Base-by-base conservation (phyloP, 2,797 vertebrate genomes). In the Enteromius viviparus region DNA sequence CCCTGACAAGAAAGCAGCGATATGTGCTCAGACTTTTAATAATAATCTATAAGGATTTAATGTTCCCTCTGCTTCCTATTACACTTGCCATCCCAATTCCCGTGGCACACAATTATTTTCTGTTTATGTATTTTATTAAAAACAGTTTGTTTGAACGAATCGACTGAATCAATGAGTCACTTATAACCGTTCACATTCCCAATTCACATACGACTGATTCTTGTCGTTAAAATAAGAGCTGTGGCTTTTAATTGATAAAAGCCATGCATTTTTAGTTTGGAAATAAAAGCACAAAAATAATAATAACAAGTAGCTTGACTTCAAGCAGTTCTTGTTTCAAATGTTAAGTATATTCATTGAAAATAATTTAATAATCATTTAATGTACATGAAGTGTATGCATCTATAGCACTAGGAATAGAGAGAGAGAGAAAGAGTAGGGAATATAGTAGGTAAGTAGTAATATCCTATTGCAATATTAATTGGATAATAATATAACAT, bases 1-100 rank as follows among this genome's bases (percentile, higher is more conserved):
- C 49, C 9, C 4, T 45, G 49, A 45, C 6, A 76, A 26, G 10
- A 55, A 32, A 68, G 23, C 60, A 58, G 49, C 6, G 40, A 51
- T 66, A 65, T 82, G 58, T 55, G 45, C 60, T 66, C 60, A 26
- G 45, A 53, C 47, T 74, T 47, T 49, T 37, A 21, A 81, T 81
- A 15, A 64, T 26, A 23, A 78, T 47, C 42, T 29, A 29, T 29
- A 14, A 62, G 60, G 60, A 62, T 62, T 17, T 62, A 14, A 34
- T 60, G 53, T 71, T 53, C 53, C 62, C 37, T 45, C 7, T 80
- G 78, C 53, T 71, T 71, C 26, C 34, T 58, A 9, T 60, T 9
- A 37, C 15, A 26, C 15, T 70, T 70, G 32, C 37, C 40, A 10
- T 37, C 14, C 1, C 34, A 42, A 55, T 10, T 53, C 42, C 23